Evolutionary conservation across 2,113 vertebrate genomes (phyloP).

Genomic region (Lophochroa leadbeateri): DNA sequence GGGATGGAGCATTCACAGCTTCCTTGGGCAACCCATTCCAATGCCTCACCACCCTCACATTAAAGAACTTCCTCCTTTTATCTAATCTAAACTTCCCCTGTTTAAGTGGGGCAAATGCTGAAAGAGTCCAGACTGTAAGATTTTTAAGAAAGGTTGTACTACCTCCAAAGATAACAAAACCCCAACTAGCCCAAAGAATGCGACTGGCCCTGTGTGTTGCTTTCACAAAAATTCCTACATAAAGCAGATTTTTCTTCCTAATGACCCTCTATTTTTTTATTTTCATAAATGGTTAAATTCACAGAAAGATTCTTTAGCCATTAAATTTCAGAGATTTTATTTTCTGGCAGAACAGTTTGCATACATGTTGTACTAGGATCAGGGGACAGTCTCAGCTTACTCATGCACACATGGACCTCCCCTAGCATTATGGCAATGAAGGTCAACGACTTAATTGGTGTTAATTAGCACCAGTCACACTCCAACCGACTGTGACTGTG

Average conservation of each 20-base stretch:
- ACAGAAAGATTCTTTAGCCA: background rate
- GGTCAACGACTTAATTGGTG: background rate
- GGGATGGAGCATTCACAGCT: too few species aligned
- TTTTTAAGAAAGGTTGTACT: background rate
- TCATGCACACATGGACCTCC: fast-evolving
- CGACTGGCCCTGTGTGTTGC: background rate
- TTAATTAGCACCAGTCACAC: background rate
- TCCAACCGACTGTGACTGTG: background rate
- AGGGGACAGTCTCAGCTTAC: background rate
- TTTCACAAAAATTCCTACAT: background rate
- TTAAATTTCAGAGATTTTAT: background rate
- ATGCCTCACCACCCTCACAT: too few species aligned
- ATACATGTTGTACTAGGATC: background rate
- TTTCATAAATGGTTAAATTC: background rate
- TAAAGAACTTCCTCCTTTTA: too few species aligned
- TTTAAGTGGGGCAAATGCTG: too few species aligned
- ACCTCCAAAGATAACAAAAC: background rate
- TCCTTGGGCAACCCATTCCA: too few species aligned
- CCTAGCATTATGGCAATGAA: background rate
- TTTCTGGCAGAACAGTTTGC: background rate
- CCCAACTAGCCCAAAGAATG: background rate
- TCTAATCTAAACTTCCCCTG: too few species aligned
- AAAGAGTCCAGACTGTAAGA: background rate
- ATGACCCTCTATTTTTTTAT: background rate
- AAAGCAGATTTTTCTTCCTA: background rate